Evolutionary conservation across 1,140 invertebrate genomes (phyloP), one percentile per base, ranked within the genome.

Genomic region (Drosophila bocki): DNA sequence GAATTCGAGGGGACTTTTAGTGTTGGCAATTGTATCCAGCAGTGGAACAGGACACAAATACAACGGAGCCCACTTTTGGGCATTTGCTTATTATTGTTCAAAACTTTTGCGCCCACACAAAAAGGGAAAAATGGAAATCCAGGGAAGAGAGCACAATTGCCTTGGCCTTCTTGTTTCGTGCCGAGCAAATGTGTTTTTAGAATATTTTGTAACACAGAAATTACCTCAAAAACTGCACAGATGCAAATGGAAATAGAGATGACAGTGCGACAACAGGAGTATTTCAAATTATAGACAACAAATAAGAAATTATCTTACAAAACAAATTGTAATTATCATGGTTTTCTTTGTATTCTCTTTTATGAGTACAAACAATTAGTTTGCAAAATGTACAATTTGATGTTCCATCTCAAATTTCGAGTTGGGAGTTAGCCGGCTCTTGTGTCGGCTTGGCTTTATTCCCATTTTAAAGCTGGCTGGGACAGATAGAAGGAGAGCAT

Each of bases 1-100:
- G 29, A 17, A 77, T 59, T 58, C 44, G 41, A 33, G 35, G 39
- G 42, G 54, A 41, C 51, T 70, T 74, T 77, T 77, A 76, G 72
- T 76, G 70, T 26, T 51, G 61, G 56, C 53, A 81, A 68, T 72
- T 80, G 78, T 56, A 44, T 35, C 44, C 53, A n/a, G 33, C 56
- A 68, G 37, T 67, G 78, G 45, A 76, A 42, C 32, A 26, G 26
- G 41, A 22, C 42, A 45, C 39, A 45, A 35, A 19, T 42, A 35
- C 47, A 42, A 48, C 7, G 8, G 42, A 45, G 29, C 48, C 72
- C 76, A 80, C 72, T 76, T 88, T 82, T 85, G 85, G 80, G 78
- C 81, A 90, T 88, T 88, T 90, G 85, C 85, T 85, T 88, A 88
- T 90, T 88, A 90, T 88, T 88, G 85, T 88, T 90, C 75, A 22